Percentiles rank a stretch among this genome's conserved stretches.
These are phyloP conservation scores for Falco punctatus DNA, from an alignment of 2,113 vertebrate species.

Conservation along the genomic window DNA sequence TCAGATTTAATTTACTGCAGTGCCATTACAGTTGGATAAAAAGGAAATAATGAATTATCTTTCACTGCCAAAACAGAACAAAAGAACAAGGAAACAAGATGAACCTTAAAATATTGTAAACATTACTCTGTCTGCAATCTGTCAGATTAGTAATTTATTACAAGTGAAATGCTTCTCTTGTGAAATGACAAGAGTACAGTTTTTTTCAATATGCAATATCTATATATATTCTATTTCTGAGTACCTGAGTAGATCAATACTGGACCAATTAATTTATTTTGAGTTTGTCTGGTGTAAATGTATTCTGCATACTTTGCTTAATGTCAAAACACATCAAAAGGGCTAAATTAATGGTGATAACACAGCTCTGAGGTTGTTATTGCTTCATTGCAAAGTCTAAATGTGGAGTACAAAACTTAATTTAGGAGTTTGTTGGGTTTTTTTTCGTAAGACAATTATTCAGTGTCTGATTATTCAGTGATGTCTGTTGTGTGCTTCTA, in stretches of 20 bases:
- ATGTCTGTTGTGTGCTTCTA: neutral
- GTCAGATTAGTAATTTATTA: conserved; percentile 39
- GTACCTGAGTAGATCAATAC: neutral
- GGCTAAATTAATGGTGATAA: neutral
- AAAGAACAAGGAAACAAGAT: conserved; percentile 19
- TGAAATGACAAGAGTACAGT: neutral
- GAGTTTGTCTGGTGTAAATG: neutral
- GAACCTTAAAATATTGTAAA: conserved; percentile 22
- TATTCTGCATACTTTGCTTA: neutral
- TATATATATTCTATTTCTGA: neutral
- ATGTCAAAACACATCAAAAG: neutral
- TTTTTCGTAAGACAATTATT: neutral
- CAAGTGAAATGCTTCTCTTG: conserved; percentile 36
- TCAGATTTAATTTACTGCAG: conserved; percentile 31
- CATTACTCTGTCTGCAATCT: neutral
- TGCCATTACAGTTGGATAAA: neutral
- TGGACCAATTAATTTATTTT: neutral
- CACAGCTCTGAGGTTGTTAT: neutral
- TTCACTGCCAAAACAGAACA: neutral
- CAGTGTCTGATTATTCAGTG: neutral
- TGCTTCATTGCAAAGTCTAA: neutral
- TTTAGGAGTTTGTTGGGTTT: neutral
- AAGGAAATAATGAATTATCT: conserved; percentile 13
- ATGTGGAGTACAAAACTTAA: neutral
- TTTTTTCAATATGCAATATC: conserved; percentile 6